Percentiles rank a stretch among this genome's conserved stretches.
Conservation (phyloP, 2,888 invertebrate genomes). For the Hymenopus coronatus region DNA sequence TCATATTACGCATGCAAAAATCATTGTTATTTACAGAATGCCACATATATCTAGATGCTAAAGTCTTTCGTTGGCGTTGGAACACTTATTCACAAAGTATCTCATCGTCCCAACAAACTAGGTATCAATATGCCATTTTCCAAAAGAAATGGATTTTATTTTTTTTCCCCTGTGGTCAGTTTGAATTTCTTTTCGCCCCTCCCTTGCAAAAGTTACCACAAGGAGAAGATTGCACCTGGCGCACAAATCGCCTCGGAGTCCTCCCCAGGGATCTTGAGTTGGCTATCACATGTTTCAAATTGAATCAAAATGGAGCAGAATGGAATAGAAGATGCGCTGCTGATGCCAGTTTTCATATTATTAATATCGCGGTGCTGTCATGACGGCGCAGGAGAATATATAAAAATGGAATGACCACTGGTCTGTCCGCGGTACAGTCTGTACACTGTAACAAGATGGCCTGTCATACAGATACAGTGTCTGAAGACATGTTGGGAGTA, state of each 20-base stretch:
- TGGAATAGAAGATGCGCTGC: slow-evolving; percentile 27
- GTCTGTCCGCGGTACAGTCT: background rate
- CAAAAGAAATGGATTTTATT: slow-evolving; percentile 11
- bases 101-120: background rate
- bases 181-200: slow-evolving; percentile 18
- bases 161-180: slow-evolving; percentile 18
- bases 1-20: no score
- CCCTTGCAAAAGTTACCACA: slow-evolving; percentile 14
- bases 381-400: slow-evolving; percentile 20
- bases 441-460: background rate
- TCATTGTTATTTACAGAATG: no score
- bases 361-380: slow-evolving; percentile 29
- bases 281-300: slow-evolving; percentile 27
- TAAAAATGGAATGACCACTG: slow-evolving; percentile 27
- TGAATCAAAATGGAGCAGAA: slow-evolving; percentile 32
- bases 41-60: background rate
- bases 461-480: no score
- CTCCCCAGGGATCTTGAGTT: slow-evolving; percentile 14
- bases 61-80: background rate
- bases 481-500: no score
- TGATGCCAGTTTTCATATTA: slow-evolving; percentile 31
- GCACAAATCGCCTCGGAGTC: slow-evolving; percentile 30
- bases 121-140: slow-evolving; percentile 28
- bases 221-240: slow-evolving; percentile 24
- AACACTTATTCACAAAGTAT: background rate